phyloP scores from a whole-genome alignment of 2,113 vertebrate species.

The Dromaius novaehollandiae region DNA sequence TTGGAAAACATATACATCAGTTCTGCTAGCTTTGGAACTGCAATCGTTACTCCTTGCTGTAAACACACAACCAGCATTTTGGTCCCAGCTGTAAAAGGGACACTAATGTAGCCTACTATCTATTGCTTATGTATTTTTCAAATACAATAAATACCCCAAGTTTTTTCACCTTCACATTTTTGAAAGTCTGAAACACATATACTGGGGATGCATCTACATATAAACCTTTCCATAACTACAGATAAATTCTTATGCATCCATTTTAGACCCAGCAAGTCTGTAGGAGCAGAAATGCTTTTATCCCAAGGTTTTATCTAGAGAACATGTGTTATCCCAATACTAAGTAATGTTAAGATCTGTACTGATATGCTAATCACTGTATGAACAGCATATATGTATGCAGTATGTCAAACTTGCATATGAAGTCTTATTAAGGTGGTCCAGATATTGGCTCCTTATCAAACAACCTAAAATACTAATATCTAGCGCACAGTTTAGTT shows the following conservation, averaged over 20 bases:
- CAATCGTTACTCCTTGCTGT: not conserved
- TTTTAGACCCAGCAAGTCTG: not conserved
- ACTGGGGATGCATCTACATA: not conserved
- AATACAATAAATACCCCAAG: not conserved
- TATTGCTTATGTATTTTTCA: slow-evolving; percentile 48
- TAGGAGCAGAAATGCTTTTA: slow-evolving; percentile 3
- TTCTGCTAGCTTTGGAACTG: not conserved
- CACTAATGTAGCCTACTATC: not conserved
- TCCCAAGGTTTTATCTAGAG: not conserved
- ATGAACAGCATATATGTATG: not conserved
- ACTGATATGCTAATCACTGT: slow-evolving; percentile 11
- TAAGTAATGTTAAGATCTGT: not conserved
- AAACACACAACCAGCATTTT: not conserved
- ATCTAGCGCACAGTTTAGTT: slow-evolving; percentile 44
- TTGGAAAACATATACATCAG: not conserved
- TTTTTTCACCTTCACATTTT: not conserved
- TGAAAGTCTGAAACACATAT: not conserved
- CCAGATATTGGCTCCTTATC: not conserved
- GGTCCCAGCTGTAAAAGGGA: slow-evolving; percentile 10
- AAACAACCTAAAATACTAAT: not conserved
- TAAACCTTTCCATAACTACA: not conserved
- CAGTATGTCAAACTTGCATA: not conserved
- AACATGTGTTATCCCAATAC: not conserved
- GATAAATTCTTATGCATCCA: not conserved
- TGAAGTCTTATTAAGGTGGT: not conserved